Conservation (phyloP, 1,140 invertebrate species). For the Papilio polytes region DNA sequence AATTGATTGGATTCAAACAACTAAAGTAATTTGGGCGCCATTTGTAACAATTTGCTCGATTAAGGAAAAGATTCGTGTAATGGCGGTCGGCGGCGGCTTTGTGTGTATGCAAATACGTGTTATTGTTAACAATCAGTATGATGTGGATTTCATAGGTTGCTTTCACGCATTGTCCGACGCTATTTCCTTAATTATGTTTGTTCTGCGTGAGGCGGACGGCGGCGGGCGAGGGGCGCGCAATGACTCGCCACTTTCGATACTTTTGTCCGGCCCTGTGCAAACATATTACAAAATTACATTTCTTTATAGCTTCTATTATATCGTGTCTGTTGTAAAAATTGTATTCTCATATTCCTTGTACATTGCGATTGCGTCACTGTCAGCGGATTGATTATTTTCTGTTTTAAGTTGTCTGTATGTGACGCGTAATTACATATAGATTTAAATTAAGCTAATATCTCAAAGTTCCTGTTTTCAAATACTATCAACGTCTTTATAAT, state of each 20-base stretch:
- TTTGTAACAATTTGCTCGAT: constrained; percentile 31
- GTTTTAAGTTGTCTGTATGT: too few relatives aligned
- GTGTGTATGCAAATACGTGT: constrained; percentile 56
- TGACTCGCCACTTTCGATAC: background rate
- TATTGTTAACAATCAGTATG: constrained; percentile 46
- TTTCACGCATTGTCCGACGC: constrained; percentile 47
- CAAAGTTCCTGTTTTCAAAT: too few relatives aligned
- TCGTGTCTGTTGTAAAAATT: background rate
- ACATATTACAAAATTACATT: background rate
- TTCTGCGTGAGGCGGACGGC: background rate
- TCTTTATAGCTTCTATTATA: background rate
- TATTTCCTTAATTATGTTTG: constrained; percentile 59
- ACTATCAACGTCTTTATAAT: too few relatives aligned
- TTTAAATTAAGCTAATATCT: too few relatives aligned
- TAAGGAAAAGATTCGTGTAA: constrained; percentile 43
- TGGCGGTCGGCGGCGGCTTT: constrained; percentile 42
- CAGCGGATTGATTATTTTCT: too few relatives aligned
- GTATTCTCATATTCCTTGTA: background rate
- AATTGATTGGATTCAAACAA: constrained; percentile 9
- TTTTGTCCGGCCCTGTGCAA: constrained; percentile 1
- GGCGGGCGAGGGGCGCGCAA: background rate
- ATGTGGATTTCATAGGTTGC: constrained; percentile 43
- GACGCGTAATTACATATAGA: too few relatives aligned
- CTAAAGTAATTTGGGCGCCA: background rate
- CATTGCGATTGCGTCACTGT: too few relatives aligned